phyloP scores from a whole-genome alignment of 2,797 vertebrate species.

The Sitta carolinensis region DNA sequence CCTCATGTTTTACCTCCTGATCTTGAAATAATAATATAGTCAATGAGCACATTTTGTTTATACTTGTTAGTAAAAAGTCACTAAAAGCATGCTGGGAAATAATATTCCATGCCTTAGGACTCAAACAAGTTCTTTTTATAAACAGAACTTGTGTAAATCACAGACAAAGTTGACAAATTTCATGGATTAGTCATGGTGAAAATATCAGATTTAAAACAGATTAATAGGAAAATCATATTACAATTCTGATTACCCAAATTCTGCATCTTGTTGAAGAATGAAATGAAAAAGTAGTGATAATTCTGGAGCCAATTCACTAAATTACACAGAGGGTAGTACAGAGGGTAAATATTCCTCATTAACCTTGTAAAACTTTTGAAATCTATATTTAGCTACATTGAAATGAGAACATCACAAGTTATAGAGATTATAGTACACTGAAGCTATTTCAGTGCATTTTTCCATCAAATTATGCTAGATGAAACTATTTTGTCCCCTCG shows the following conservation, averaged over 20 bases:
- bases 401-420: not conserved
- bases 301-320: not conserved
- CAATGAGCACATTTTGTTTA: constrained; percentile 46
- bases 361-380: not conserved
- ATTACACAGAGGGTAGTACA: not conserved
- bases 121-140: constrained; percentile 57
- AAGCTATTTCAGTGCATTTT: not conserved
- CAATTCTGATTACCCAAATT: constrained; percentile 39
- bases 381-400: not conserved
- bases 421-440: not conserved
- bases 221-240: constrained; percentile 76
- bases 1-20: constrained; percentile 48
- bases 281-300: not conserved
- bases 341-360: not conserved
- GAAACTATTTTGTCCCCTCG: not conserved
- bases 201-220: constrained; percentile 76
- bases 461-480: not conserved
- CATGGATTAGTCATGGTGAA: constrained; percentile 77
- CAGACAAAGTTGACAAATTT: constrained; percentile 77
- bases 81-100: constrained; percentile 59
- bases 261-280: not conserved
- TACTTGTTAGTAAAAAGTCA: constrained; percentile 49
- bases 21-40: constrained; percentile 60
- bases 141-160: constrained; percentile 72
- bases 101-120: constrained; percentile 53